Conservation (phyloP, 2,888 invertebrate genomes). For the Catocala fraxini region DNA sequence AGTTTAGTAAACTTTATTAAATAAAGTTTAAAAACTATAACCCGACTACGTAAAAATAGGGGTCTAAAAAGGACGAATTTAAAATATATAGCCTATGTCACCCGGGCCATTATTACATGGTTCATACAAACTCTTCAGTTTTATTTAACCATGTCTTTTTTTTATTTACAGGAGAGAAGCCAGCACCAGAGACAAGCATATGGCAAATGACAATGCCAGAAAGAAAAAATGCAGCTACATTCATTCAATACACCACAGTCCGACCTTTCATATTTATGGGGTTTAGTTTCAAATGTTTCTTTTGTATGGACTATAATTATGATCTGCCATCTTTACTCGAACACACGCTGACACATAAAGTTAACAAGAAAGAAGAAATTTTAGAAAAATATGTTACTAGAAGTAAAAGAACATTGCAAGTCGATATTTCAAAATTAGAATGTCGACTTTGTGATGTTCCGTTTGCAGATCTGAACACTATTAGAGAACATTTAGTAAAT, state of each 20-base stretch:
- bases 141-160: constrained; percentile 3
- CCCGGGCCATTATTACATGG: no score
- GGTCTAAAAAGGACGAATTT: no score
- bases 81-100: no score
- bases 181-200: constrained; percentile 54
- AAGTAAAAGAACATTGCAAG: constrained; percentile 63
- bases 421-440: constrained; percentile 65
- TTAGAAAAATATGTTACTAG: constrained; percentile 59
- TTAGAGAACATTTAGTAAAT: constrained; percentile 58
- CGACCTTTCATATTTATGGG: constrained; percentile 71
- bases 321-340: constrained; percentile 56
- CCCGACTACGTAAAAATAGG: no score
- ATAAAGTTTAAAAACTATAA: no score
- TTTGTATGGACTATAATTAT: constrained; percentile 61
- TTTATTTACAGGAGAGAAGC: constrained; percentile 38
- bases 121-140: no score
- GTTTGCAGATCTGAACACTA: constrained; percentile 48
- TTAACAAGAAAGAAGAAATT: constrained; percentile 45
- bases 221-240: constrained; percentile 65
- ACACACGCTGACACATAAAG: constrained; percentile 59
- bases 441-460: constrained; percentile 59
- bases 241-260: constrained; percentile 66
- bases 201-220: constrained; percentile 71
- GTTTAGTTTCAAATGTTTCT: constrained; percentile 70
- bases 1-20: no score